Conservation (phyloP, 2,888 invertebrate species). For the Teinopalpus imperialis region DNA sequence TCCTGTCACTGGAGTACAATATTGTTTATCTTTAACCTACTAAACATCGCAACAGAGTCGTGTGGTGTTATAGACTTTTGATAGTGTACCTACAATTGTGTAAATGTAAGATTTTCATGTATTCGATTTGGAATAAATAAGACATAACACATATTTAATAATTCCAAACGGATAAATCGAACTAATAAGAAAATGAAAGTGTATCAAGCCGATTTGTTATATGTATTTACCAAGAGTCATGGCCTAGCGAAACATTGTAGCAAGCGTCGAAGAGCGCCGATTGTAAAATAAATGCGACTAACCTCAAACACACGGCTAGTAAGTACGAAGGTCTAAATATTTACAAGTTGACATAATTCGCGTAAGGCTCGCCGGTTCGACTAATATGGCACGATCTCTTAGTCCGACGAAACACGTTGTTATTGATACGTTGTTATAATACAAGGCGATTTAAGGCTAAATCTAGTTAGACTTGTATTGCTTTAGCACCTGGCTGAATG, state of each 20-base stretch:
- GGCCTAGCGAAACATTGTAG: conserved; percentile 24
- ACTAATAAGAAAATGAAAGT: conserved; percentile 7
- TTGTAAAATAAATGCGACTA: conserved; percentile 27
- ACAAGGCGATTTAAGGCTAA: conserved; percentile 8
- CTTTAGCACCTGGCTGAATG: not conserved
- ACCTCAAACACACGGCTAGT: conserved; percentile 24
- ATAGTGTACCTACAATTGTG: too few relatives aligned
- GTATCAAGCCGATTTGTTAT: not conserved
- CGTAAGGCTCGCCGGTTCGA: conserved; percentile 32
- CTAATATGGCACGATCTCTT: conserved; percentile 31
- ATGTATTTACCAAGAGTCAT: conserved; percentile 27
- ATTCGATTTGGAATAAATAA: too few relatives aligned
- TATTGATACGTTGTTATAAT: conserved; percentile 23
- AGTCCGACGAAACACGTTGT: conserved; percentile 26
- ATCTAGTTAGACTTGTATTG: not conserved
- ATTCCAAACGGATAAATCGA: too few relatives aligned
- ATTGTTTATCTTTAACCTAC: too few relatives aligned
- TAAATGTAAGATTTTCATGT: too few relatives aligned
- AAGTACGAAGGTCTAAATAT: conserved; percentile 32
- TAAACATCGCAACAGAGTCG: too few relatives aligned
- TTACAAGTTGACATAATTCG: conserved; percentile 37
- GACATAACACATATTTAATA: too few relatives aligned
- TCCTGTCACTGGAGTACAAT: too few relatives aligned
- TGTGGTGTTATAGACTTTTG: too few relatives aligned
- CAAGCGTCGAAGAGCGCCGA: conserved; percentile 26